phyloP scores from a whole-genome alignment of 2,888 invertebrate genomes.

The Philereme vetulata region DNA sequence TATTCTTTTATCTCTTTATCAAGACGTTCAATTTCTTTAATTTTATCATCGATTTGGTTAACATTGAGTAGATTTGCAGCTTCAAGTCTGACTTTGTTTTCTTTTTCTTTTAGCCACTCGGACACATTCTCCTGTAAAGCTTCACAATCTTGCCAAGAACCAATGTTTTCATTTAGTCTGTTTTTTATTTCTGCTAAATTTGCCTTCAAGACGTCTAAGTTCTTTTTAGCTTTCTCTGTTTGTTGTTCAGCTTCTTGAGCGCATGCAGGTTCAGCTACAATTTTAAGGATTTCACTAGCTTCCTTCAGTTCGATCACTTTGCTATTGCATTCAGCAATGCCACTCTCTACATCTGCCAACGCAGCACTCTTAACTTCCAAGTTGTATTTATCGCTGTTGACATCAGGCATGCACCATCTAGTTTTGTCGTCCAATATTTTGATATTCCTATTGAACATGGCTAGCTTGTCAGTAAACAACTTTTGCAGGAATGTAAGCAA shows the following conservation, averaged over 20 bases:
- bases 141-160: conserved; percentile 92
- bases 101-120: conserved; percentile 91
- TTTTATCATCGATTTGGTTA: conserved; percentile 87
- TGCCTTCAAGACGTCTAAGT: conserved; percentile 87
- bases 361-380: conserved; percentile 95
- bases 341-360: conserved; percentile 88
- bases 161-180: conserved; percentile 87
- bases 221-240: conserved; percentile 87
- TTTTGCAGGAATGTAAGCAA: conserved; percentile 93
- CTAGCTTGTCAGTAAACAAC: conserved; percentile 92
- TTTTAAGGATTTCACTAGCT: conserved; percentile 87
- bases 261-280: conserved; percentile 89
- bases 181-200: conserved; percentile 88
- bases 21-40: conserved; percentile 85
- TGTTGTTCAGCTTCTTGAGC: conserved; percentile 87
- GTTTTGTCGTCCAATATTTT: conserved; percentile 93
- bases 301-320: conserved; percentile 87
- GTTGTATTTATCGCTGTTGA: conserved; percentile 95
- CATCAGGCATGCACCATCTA: conserved; percentile 95
- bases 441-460: conserved; percentile 91
- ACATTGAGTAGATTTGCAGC: conserved; percentile 88
- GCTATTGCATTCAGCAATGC: conserved; percentile 87
- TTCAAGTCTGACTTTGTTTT: conserved; percentile 89
- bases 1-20: conserved; percentile 86
- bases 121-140: conserved; percentile 88